phyloP scores from a whole-genome alignment of 2,797 vertebrate species.

The Catamblyrhynchus diadema region DNA sequence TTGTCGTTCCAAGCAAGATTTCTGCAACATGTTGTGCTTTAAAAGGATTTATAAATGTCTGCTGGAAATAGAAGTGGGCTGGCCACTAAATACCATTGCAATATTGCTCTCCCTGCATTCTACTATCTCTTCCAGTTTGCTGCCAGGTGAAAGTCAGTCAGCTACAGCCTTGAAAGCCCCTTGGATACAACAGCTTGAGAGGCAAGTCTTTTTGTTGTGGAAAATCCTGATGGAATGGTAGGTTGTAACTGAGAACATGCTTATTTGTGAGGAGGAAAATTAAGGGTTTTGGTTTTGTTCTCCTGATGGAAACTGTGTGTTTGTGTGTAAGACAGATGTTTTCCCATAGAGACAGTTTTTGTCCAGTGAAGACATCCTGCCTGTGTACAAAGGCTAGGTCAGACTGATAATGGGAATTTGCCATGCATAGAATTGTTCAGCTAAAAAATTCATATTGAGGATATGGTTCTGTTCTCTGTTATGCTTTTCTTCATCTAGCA shows the following conservation, averaged over 20 bases:
- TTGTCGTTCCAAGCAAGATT: neutral
- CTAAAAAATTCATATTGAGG: neutral
- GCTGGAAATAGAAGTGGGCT: neutral
- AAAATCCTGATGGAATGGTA: neutral
- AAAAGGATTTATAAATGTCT: conserved; percentile 16
- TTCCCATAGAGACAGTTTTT: neutral
- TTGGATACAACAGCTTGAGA: neutral
- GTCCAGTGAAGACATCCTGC: neutral
- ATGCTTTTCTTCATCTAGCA: neutral
- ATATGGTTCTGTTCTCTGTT: neutral
- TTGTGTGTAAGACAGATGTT: neutral
- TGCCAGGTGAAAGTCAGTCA: neutral
- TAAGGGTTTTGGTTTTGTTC: neutral
- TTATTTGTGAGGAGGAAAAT: neutral
- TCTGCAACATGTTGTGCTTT: conserved; percentile 7
- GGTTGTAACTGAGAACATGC: neutral
- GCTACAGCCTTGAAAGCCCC: neutral
- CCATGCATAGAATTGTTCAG: neutral
- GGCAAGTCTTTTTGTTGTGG: neutral
- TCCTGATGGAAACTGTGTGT: neutral
- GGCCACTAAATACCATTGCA: neutral
- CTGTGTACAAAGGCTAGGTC: neutral
- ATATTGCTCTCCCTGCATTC: neutral
- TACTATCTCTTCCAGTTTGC: neutral
- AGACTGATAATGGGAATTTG: neutral